Evolutionary conservation across 1,140 invertebrate species (phyloP).

Genomic region (Diabrotica undecimpunctata): DNA sequence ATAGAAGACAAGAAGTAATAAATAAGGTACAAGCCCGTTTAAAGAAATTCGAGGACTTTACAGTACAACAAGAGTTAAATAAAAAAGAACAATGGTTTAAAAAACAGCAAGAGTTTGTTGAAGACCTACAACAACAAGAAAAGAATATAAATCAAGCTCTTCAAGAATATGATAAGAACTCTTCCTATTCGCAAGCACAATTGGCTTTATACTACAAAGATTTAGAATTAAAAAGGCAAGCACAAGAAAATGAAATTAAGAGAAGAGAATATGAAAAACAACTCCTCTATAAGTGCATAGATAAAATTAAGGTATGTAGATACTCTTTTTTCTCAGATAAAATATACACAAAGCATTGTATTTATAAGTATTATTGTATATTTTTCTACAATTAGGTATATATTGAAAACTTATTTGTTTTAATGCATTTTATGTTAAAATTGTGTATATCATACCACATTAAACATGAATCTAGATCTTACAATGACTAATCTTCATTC

Average conservation of each 20-base stretch:
- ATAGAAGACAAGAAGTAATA: slow-evolving; percentile 38
- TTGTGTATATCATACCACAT: too few species aligned
- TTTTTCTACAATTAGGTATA: too few species aligned
- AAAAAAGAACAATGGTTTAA: slow-evolving; percentile 39
- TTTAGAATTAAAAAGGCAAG: slow-evolving; percentile 42
- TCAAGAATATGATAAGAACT: slow-evolving; percentile 43
- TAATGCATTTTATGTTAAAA: too few species aligned
- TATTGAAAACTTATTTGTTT: too few species aligned
- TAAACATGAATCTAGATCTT: too few species aligned
- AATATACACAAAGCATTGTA: too few species aligned
- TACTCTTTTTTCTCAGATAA: too few species aligned
- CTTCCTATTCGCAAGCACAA: slow-evolving; percentile 37
- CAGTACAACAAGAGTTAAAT: slow-evolving; percentile 28
- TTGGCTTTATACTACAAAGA: slow-evolving; percentile 45
- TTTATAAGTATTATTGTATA: too few species aligned
- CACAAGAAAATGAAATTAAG: slow-evolving; percentile 46
- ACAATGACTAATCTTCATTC: too few species aligned
- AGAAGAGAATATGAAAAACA: slow-evolving; percentile 46
- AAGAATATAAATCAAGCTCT: slow-evolving; percentile 40
- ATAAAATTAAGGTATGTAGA: slow-evolving; percentile 36
- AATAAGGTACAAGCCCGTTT: slow-evolving; percentile 30
- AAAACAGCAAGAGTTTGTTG: slow-evolving; percentile 41
- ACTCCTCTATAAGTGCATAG: slow-evolving; percentile 41
- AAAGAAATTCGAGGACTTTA: slow-evolving; percentile 32
- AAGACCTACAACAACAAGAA: slow-evolving; percentile 41